phyloP scores from a whole-genome alignment of 2,888 invertebrate genomes.

The Xestia c-nigrum region DNA sequence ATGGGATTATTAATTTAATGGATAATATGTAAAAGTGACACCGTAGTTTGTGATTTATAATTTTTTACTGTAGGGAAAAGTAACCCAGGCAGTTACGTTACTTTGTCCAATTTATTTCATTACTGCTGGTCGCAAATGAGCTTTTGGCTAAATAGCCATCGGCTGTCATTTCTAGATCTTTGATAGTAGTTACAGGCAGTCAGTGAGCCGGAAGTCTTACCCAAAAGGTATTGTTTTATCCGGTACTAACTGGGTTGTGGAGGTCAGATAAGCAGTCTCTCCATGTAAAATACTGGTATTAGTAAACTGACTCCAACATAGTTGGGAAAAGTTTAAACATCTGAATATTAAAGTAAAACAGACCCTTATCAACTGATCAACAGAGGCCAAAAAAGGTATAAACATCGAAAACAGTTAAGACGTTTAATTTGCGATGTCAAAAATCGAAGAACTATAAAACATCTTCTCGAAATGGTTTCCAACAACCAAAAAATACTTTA shows the following conservation, averaged over 20 bases:
- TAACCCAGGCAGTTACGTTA: background rate
- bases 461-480: conserved; percentile 15
- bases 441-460: conserved; percentile 28
- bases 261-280: background rate
- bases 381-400: conserved; percentile 22
- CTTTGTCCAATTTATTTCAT: background rate
- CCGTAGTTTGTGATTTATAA: background rate
- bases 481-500: conserved; percentile 21
- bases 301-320: too few species aligned
- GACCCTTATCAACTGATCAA: conserved; percentile 21
- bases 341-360: background rate
- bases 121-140: background rate
- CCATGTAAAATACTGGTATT: background rate
- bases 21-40: background rate
- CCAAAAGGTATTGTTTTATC: background rate
- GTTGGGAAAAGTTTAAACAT: conserved; percentile 1
- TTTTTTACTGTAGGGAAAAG: background rate
- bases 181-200: background rate
- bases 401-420: background rate
- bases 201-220: background rate
- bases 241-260: background rate
- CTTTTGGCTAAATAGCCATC: background rate
- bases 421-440: conserved; percentile 23
- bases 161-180: background rate
- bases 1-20: background rate